Base-by-base conservation (phyloP, 2,113 vertebrate species). In the Caranx ignobilis region DNA sequence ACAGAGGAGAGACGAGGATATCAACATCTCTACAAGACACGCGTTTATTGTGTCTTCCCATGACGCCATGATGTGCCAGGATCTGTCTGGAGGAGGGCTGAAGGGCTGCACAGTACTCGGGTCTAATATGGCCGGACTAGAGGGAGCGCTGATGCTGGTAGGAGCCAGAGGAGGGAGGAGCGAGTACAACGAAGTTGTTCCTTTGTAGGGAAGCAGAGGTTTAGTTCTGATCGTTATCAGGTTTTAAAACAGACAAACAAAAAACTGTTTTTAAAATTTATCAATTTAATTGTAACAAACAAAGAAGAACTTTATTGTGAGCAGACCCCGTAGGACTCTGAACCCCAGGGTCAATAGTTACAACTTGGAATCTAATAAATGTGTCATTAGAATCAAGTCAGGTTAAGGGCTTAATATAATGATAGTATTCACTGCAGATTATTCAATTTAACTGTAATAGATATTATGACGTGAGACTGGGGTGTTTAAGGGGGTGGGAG, bases 151-250 rank as follows among this genome's bases (percentile, higher is more conserved):
- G 43, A 66, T 76, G 79, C 57, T 84, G 62, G 75, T 39, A 21
- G 77, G 75, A 26, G 39, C 74, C 9, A 63, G 79, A 69, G 61
- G 68, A 31, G 90, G 88, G 63, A 80, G 77, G 63, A 90, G 82
- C 4, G 77, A 93, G 47, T 93, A 88, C 62, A 84, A 64, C 11
- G 88, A 94, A 63, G 72, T 80, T 1, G 55, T 90, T 77, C 83
- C 91, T 77, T 68, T 93, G 54, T 92, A 90, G 76, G 61, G 45
- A 45, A 45, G 16, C 1, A 26, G 55, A n/a, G 39, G 19, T 4
- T 4, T 26, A 8, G 19, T 7, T 65, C 13, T 3, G 39, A 62
- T 5, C 31, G 18, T 63, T 57, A 15, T 37, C 9, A 60, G 0
- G 31, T 66, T 56, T 67, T 6, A 75, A 45, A 34, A 12, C 31